Evolutionary conservation across 2,113 vertebrate species (phyloP).

Genomic region (Indicator maculatus): DNA sequence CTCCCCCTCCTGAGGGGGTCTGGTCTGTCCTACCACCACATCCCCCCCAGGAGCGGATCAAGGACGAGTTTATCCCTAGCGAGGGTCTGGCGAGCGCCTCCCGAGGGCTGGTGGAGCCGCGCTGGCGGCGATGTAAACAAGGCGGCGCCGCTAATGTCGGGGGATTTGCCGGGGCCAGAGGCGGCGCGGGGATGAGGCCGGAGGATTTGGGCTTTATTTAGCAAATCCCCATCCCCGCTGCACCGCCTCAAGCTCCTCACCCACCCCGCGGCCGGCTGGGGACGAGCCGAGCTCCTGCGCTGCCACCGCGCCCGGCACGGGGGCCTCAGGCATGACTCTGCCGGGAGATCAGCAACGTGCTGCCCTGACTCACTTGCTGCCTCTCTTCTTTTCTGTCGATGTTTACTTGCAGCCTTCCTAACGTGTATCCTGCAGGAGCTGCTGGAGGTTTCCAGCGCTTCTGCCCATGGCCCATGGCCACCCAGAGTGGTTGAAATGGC

Average conservation of each 20-base stretch:
- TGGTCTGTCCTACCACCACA: rapidly evolving
- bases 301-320: slow-evolving; percentile 45
- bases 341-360: background rate
- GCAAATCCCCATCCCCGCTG: slow-evolving; percentile 29
- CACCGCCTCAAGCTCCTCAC: background rate
- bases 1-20: rapidly evolving
- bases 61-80: background rate
- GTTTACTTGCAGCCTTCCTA: background rate
- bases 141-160: background rate
- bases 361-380: slow-evolving; percentile 15
- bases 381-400: background rate
- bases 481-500: rapidly evolving
- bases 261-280: background rate
- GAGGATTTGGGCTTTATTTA: slow-evolving; percentile 70
- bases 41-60: background rate
- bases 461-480: background rate
- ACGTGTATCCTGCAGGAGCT: background rate
- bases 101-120: background rate
- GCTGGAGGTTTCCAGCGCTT: background rate
- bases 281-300: background rate
- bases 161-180: slow-evolving; percentile 10
- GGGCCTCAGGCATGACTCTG: slow-evolving; percentile 57
- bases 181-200: background rate
- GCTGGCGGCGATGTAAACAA: background rate
- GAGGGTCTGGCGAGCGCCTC: rapidly evolving